Evolutionary conservation across 2,113 vertebrate species (phyloP), one percentile per base, ranked within the genome.

Genomic region (Elachura formosa): DNA sequence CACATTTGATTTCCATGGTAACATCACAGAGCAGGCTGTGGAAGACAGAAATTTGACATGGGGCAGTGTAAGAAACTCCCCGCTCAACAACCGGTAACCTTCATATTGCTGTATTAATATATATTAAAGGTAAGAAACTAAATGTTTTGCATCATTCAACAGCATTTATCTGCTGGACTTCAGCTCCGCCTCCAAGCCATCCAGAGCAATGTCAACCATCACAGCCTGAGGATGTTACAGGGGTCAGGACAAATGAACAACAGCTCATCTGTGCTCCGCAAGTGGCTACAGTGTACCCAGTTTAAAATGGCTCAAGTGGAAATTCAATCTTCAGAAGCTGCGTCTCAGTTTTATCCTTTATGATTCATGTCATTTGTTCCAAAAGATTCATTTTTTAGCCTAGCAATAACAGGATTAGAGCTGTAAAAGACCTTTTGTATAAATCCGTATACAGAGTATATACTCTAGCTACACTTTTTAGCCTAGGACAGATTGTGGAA

Each of bases 281-380:
- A 99, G 91, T 99, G 99, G 99, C 98, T 99, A 34, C 99, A 98
- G 93, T 99, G 99, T 85, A 99, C 99, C 26, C 99, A 99, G 89
- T 99, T 99, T 96, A 99, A 99, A 95, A 99, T 99, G 99, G 99
- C 99, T 84, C 99, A 99, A 97, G 99, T 99, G 97, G 99, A 99
- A 97, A 99, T 99, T 96, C 99, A 99, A 98, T 99, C 99, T 0
- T 99, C 99, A 1, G 99, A 99, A 97, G 99, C 99, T 5, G 99
- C 99, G 10, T 99, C 99, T 31, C 99, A 99, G 72, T 99, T 99
- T 97, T 99, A 99, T 96, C 99, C 99, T 96, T 99, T 99, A 97
- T 99, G 98, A 99, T 96, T 62, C 51, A 91, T 73, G 72, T 89
- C 45, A 91, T 81, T 95, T 76, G 94, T 94, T 96, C 92, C 82